Conservation (phyloP, 2,888 invertebrate species). For the Octodonta nipae region DNA sequence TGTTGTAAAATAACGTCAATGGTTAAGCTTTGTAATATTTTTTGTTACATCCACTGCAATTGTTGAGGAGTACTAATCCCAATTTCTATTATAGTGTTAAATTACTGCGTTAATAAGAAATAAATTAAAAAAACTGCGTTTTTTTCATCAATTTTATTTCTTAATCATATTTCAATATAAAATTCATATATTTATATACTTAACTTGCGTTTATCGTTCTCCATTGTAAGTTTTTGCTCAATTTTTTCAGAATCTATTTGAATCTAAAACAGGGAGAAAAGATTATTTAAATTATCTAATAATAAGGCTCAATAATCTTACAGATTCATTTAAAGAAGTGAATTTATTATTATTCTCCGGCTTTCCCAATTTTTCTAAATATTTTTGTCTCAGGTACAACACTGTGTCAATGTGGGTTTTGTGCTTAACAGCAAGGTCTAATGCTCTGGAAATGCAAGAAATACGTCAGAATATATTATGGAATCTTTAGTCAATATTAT, state of each 20-base stretch:
- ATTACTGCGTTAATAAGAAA: too few species aligned
- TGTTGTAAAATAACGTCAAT: too few species aligned
- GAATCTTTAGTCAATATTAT: too few species aligned
- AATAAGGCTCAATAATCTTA: conserved; percentile 17
- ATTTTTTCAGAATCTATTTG: conserved; percentile 38
- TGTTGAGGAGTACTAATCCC: too few species aligned
- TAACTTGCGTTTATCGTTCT: too few species aligned
- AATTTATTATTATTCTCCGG: conserved; percentile 45
- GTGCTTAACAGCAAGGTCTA: conserved; percentile 61
- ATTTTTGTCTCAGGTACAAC: conserved; percentile 50
- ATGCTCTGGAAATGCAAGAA: conserved; percentile 40
- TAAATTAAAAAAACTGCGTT: too few species aligned
- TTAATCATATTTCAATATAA: too few species aligned
- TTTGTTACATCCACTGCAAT: too few species aligned
- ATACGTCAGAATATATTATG: background rate
- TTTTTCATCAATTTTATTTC: too few species aligned
- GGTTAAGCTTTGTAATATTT: too few species aligned
- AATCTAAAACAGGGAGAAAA: conserved; percentile 27
- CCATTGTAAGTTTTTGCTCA: conserved; percentile 35
- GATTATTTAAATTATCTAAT: background rate
- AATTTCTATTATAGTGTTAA: too few species aligned
- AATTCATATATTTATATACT: too few species aligned
- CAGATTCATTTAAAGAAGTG: conserved; percentile 34
- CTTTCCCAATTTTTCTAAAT: conserved; percentile 45
- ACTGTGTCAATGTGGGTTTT: conserved; percentile 61